Conservation (phyloP, 2,797 vertebrate species). For the Spondyliosoma cantharus region DNA sequence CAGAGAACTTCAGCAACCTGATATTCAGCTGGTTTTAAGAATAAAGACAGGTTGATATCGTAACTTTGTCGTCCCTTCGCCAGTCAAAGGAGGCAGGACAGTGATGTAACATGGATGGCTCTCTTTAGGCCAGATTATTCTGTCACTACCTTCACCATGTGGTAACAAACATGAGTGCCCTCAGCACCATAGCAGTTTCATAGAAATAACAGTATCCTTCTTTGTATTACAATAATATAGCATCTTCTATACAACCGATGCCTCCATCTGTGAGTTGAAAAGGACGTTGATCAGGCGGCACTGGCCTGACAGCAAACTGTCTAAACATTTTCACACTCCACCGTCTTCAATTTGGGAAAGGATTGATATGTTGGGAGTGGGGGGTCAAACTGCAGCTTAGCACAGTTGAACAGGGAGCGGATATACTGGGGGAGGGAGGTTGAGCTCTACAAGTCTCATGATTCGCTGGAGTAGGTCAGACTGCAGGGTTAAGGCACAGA, state of each 20-base stretch:
- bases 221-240: constrained; percentile 44
- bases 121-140: constrained; percentile 24
- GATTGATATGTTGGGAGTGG: constrained; percentile 36
- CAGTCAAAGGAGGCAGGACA: constrained; percentile 20
- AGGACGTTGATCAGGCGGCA: constrained; percentile 1
- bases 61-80: constrained; percentile 15
- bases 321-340: not conserved
- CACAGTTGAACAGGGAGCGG: constrained; percentile 40
- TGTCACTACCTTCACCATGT: constrained; percentile 6
- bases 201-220: constrained; percentile 37
- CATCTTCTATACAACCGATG: constrained; percentile 39
- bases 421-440: constrained; percentile 8
- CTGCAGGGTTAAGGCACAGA: constrained; percentile 65
- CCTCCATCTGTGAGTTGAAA: constrained; percentile 2
- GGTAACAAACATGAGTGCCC: constrained; percentile 5
- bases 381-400: constrained; percentile 45
- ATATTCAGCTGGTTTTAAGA: constrained; percentile 39
- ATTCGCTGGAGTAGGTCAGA: constrained; percentile 56
- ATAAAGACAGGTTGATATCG: constrained; percentile 13
- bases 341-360: constrained; percentile 31
- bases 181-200: constrained; percentile 31
- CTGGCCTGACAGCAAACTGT: constrained; percentile 4
- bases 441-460: constrained; percentile 36
- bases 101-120: constrained; percentile 25
- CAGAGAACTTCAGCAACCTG: constrained; percentile 41